Conservation (phyloP, 1,140 invertebrate genomes). For the Trinorchestia longiramus region DNA sequence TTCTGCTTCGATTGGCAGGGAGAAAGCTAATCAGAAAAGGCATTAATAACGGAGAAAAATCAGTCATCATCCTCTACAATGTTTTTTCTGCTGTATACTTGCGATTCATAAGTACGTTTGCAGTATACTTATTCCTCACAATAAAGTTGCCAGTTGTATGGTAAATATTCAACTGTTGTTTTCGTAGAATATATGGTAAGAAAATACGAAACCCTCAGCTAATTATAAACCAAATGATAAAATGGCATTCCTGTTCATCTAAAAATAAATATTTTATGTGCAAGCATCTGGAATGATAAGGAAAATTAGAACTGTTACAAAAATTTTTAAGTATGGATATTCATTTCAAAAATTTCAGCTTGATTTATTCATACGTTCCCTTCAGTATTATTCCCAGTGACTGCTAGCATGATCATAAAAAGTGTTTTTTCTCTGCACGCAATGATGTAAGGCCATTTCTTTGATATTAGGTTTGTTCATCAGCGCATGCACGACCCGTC, state of each 20-base stretch:
- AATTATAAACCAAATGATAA: neutral
- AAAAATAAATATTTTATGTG: neutral
- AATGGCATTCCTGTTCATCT: neutral
- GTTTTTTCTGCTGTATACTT: neutral
- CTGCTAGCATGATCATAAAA: neutral
- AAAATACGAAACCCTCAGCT: neutral
- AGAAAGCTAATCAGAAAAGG: neutral
- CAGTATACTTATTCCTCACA: neutral
- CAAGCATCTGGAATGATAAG: neutral
- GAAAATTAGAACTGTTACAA: neutral
- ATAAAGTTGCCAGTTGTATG: too few relatives aligned
- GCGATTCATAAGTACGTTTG: neutral
- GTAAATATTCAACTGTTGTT: too few relatives aligned
- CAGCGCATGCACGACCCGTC: neutral
- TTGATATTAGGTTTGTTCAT: neutral
- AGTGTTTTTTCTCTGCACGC: neutral
- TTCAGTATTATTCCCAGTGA: neutral
- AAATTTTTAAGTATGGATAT: neutral
- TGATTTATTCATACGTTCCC: neutral
- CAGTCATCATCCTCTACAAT: neutral
- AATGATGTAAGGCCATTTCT: neutral
- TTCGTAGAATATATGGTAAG: too few relatives aligned
- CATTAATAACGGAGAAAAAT: neutral
- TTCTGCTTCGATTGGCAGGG: too few relatives aligned
- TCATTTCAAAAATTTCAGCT: neutral